Evolutionary conservation across 2,797 vertebrate species (phyloP).

Genomic region (Spondyliosoma cantharus): DNA sequence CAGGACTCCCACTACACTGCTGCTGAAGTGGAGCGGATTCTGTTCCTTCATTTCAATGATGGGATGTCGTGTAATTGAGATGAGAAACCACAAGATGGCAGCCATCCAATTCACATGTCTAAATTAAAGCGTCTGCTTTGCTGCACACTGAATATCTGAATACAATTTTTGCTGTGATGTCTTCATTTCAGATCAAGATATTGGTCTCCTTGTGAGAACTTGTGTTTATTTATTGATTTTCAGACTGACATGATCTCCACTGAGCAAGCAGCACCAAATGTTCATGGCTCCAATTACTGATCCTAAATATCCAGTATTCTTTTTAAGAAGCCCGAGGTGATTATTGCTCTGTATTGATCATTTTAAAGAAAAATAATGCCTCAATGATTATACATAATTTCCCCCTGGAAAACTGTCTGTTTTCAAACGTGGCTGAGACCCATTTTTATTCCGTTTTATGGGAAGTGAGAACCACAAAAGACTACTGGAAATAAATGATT

Average conservation of each 20-base stretch:
- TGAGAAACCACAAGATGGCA: constrained; percentile 79
- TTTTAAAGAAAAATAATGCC: not conserved
- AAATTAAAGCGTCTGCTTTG: not conserved
- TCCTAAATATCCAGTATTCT: not conserved
- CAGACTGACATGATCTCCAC: not conserved
- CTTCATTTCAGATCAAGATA: constrained; percentile 1
- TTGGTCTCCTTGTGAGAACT: not conserved
- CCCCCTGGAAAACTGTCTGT: not conserved
- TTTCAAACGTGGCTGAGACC: not conserved
- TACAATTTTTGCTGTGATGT: not conserved
- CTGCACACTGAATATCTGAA: not conserved
- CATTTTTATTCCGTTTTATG: not conserved
- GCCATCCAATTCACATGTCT: constrained; percentile 51
- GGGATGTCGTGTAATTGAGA: constrained; percentile 61
- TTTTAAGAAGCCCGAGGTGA: not conserved
- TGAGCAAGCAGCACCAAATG: not conserved
- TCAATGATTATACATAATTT: not conserved
- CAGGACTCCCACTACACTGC: not conserved
- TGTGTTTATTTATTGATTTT: not conserved
- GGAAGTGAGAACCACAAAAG: not conserved
- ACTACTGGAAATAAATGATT: not conserved
- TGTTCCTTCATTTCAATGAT: not conserved
- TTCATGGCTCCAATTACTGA: not conserved
- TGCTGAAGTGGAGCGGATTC: not conserved
- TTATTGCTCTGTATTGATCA: not conserved